These are phyloP conservation scores for Magallana angulata DNA, from an alignment of 1,140 invertebrate genomes.

Conservation along the genomic window DNA sequence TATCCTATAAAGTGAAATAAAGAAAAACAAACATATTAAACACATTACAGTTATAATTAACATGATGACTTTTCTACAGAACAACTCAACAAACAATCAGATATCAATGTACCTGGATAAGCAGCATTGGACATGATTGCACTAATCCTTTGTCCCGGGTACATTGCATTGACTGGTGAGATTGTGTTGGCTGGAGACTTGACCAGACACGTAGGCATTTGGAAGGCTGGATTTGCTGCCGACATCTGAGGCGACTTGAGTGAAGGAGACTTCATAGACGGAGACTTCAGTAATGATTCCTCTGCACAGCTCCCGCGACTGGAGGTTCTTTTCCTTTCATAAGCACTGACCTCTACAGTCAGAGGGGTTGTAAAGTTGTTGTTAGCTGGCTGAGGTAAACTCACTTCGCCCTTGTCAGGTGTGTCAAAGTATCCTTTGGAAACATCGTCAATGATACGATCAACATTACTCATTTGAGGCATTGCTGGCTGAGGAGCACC, in stretches of 20 bases:
- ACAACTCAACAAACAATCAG: no score
- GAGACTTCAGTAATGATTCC: conserved; percentile 18
- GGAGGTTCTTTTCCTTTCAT: conserved; percentile 46
- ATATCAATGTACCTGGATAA: background rate
- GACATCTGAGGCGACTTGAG: conserved; percentile 19
- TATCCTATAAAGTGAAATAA: background rate
- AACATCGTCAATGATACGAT: conserved; percentile 76
- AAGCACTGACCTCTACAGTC: background rate
- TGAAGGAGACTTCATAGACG: conserved; percentile 24
- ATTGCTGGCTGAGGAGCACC: conserved; percentile 40
- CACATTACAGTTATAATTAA: no score
- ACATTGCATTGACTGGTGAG: conserved; percentile 20
- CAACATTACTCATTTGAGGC: conserved; percentile 69
- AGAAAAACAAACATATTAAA: no score
- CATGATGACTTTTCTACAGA: no score
- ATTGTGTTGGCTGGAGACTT: conserved; percentile 9
- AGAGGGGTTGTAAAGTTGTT: conserved; percentile 38
- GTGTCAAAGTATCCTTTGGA: conserved; percentile 76
- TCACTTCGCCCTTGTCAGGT: conserved; percentile 50
- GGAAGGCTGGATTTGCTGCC: background rate
- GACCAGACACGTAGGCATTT: background rate
- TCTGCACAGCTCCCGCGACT: background rate
- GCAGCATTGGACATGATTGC: background rate
- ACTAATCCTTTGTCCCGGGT: background rate
- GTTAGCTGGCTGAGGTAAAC: conserved; percentile 21